These are phyloP conservation scores for Armadillidium nasatum DNA, from an alignment of 1,140 invertebrate genomes.

Conservation along the genomic window DNA sequence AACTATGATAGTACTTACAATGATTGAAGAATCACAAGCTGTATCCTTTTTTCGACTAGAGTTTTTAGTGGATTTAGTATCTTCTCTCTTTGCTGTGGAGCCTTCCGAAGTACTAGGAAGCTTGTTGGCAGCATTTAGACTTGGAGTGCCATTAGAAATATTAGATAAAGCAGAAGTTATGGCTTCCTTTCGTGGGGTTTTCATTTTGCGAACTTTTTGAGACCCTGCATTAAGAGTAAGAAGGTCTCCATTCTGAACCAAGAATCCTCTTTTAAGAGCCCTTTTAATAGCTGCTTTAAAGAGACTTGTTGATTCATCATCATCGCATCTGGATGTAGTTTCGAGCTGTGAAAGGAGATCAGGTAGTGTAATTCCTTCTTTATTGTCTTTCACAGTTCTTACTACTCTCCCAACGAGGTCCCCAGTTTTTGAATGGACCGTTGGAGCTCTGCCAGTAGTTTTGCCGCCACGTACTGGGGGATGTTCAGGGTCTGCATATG, in stretches of 20 bases:
- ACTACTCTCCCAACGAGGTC: slow-evolving; percentile 30
- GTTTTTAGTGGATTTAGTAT: not conserved
- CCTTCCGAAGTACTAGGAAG: not conserved
- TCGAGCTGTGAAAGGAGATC: not conserved
- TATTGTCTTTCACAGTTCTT: slow-evolving; percentile 18
- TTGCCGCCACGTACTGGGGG: slow-evolving; percentile 19
- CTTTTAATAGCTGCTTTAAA: slow-evolving; percentile 38
- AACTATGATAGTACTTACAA: not conserved
- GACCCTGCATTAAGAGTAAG: not conserved
- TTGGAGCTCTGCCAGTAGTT: slow-evolving; percentile 19
- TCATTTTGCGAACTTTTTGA: not conserved
- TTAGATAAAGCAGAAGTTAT: not conserved
- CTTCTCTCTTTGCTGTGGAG: not conserved
- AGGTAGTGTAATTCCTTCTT: not conserved
- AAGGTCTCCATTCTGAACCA: slow-evolving; percentile 32
- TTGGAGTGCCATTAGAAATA: not conserved
- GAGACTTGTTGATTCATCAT: not conserved
- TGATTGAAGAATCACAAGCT: not conserved
- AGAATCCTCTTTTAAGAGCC: slow-evolving; percentile 40
- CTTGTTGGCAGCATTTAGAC: not conserved
- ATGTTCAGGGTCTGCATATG: slow-evolving; percentile 25
- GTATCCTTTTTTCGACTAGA: slow-evolving; percentile 3
- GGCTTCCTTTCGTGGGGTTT: not conserved
- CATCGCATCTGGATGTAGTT: not conserved
- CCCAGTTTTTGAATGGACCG: slow-evolving; percentile 23